phyloP scores from a whole-genome alignment of 2,888 invertebrate genomes.

The Conops quadrifasciatus region DNA sequence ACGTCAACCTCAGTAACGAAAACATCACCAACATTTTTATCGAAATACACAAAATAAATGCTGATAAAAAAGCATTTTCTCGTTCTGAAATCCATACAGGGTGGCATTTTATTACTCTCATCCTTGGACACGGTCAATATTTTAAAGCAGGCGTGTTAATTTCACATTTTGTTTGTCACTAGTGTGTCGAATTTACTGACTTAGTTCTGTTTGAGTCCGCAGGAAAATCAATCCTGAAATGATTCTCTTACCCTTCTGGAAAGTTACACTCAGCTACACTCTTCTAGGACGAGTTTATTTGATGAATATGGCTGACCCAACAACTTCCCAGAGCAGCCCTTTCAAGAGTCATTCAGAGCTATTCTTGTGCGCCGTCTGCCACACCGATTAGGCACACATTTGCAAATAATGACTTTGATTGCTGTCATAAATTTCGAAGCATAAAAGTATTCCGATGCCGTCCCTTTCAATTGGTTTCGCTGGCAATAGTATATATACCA shows the following conservation, averaged over 20 bases:
- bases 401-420: conserved; percentile 3
- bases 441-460: not conserved
- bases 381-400: conserved; percentile 6
- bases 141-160: conserved; percentile 35
- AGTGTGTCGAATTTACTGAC: conserved; percentile 12
- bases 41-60: conserved; percentile 56
- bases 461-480: not conserved
- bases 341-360: not conserved
- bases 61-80: conserved; percentile 30
- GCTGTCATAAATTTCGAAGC: not conserved
- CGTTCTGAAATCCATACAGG: conserved; percentile 15
- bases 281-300: too few species aligned
- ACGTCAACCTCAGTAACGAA: conserved; percentile 50
- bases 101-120: conserved; percentile 5
- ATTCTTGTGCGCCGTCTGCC: not conserved
- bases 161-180: conserved; percentile 37
- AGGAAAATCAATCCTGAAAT: too few species aligned
- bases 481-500: not conserved
- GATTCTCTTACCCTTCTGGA: too few species aligned
- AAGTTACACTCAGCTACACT: too few species aligned
- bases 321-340: not conserved
- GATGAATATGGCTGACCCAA: not conserved
- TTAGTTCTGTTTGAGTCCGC: too few species aligned
- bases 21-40: conserved; percentile 34
- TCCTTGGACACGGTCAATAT: conserved; percentile 4